Conservation (phyloP, 2,888 invertebrate genomes). For the Protophormia terraenovae region DNA sequence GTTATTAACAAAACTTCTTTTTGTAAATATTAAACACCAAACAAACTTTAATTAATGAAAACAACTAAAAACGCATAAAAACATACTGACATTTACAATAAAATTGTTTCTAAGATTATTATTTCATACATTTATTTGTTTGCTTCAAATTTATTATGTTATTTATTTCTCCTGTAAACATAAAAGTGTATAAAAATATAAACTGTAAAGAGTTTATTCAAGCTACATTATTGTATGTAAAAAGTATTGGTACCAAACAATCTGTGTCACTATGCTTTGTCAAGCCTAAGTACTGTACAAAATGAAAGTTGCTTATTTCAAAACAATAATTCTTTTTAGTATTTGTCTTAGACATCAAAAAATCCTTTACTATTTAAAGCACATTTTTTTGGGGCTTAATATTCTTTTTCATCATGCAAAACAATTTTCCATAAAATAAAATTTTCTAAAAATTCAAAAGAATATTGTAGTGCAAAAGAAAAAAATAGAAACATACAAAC, state of each 20-base stretch:
- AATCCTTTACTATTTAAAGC: neutral
- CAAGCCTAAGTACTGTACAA: neutral
- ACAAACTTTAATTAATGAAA: no score
- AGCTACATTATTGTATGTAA: no score
- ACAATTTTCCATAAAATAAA: neutral
- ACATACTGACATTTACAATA: no score
- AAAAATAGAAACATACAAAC: neutral
- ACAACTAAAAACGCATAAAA: no score
- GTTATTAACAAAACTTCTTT: no score
- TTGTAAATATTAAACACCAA: no score
- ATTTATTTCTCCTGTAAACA: no score
- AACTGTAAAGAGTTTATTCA: no score
- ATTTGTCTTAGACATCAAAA: neutral
- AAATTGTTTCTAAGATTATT: no score
- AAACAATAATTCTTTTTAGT: neutral
- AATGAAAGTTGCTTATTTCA: neutral
- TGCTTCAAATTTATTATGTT: no score
- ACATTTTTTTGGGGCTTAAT: neutral
- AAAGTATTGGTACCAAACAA: neutral
- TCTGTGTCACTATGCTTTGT: neutral
- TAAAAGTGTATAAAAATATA: no score
- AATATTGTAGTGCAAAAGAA: neutral
- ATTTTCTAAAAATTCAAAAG: slow-evolving; percentile 6
- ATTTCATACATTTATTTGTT: no score
- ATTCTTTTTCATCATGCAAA: neutral